Evolutionary conservation across 2,888 invertebrate genomes (phyloP).

Genomic region (Anthrax anthrax): DNA sequence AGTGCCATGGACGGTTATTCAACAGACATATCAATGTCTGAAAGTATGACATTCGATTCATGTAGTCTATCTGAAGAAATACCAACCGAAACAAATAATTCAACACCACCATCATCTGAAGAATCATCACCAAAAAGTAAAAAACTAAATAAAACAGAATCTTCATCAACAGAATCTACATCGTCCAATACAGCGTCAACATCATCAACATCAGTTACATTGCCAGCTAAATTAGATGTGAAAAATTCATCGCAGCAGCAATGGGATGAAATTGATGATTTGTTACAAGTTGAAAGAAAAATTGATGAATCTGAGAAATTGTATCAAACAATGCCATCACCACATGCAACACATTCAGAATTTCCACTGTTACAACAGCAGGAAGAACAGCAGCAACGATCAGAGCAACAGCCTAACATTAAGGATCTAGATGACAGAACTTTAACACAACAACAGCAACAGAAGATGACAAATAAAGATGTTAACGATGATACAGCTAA

Average conservation of each 20-base stretch:
- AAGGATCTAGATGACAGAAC: too few species aligned
- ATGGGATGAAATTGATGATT: constrained; percentile 57
- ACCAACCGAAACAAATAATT: constrained; percentile 12
- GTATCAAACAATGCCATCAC: constrained; percentile 61
- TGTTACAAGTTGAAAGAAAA: constrained; percentile 52
- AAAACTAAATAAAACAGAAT: constrained; percentile 16
- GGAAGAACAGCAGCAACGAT: constrained; percentile 27
- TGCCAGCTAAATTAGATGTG: constrained; percentile 52
- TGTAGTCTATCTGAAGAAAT: constrained; percentile 30
- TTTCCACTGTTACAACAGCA: too few species aligned
- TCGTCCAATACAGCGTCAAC: too few species aligned
- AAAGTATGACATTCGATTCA: constrained; percentile 34
- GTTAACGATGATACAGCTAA: neutral
- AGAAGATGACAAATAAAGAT: constrained; percentile 13
- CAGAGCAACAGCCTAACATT: too few species aligned
- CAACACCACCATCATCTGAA: constrained; percentile 19
- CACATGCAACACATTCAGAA: too few species aligned
- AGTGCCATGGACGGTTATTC: constrained; percentile 28
- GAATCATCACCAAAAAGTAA: constrained; percentile 17
- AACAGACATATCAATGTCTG: constrained; percentile 32
- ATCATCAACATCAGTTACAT: constrained; percentile 34
- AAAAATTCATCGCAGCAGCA: constrained; percentile 46
- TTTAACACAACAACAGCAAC: constrained; percentile 22
- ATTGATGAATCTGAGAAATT: constrained; percentile 46
- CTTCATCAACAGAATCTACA: too few species aligned